Evolutionary conservation across 2,797 vertebrate species (phyloP).

Genomic region (Lagocephalus sceleratus): DNA sequence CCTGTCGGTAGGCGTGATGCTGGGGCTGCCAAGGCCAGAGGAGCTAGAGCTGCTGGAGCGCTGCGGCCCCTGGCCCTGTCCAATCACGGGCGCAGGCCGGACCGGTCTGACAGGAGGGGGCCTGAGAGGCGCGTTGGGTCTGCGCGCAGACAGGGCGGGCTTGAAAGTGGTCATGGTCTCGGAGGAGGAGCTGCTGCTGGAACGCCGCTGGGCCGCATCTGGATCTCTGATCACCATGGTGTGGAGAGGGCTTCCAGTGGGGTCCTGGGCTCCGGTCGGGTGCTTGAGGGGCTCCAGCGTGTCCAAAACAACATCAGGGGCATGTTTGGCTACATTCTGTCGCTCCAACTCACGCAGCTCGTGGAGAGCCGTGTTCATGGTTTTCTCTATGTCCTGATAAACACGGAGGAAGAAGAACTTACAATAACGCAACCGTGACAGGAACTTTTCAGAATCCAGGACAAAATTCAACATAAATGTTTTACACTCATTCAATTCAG

Average conservation of each 20-base stretch:
- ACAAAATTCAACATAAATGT: background rate
- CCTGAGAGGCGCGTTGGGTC: slow-evolving; percentile 84
- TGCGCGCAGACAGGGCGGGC: slow-evolving; percentile 81
- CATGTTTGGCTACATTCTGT: slow-evolving; percentile 93
- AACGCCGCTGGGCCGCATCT: slow-evolving; percentile 85
- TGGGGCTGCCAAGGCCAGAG: slow-evolving; percentile 88
- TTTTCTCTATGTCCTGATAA: slow-evolving; percentile 93
- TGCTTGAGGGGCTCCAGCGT: slow-evolving; percentile 92
- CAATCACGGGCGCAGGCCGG: slow-evolving; percentile 69
- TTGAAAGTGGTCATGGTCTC: slow-evolving; percentile 97
- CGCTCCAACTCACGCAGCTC: slow-evolving; percentile 92
- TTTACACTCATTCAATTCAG: background rate
- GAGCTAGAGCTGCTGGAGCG: slow-evolving; percentile 91
- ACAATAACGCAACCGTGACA: background rate
- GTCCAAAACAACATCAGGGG: slow-evolving; percentile 92
- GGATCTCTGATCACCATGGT: slow-evolving; percentile 93
- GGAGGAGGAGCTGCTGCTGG: slow-evolving; percentile 86
- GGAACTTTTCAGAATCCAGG: background rate
- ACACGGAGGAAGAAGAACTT: slow-evolving; percentile 8
- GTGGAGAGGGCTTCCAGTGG: slow-evolving; percentile 86
- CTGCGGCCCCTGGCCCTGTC: slow-evolving; percentile 72
- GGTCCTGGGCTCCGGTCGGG: slow-evolving; percentile 65
- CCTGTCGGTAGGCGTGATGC: slow-evolving; percentile 88
- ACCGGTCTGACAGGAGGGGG: slow-evolving; percentile 84
- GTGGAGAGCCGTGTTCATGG: slow-evolving; percentile 92